Conservation (phyloP, 2,888 invertebrate genomes). For the Allacma fusca region DNA sequence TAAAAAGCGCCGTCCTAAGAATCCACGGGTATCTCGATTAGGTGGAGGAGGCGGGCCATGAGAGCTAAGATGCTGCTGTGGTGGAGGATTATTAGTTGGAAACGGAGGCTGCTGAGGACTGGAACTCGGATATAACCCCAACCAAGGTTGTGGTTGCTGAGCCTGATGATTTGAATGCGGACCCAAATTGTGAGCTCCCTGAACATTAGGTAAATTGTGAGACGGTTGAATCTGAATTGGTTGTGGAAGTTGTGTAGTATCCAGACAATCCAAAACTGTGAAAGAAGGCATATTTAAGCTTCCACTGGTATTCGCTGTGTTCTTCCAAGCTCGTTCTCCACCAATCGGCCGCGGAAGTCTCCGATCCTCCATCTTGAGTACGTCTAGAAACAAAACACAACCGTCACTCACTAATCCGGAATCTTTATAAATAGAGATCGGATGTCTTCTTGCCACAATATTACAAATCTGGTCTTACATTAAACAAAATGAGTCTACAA, state of each 20-base stretch:
- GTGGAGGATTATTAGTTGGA: conserved; percentile 40
- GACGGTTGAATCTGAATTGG: conserved; percentile 39
- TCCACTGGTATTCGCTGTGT: conserved; percentile 33
- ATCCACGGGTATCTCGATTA: conserved; percentile 47
- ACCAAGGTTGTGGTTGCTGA: conserved; percentile 46
- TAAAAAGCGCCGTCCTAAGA: conserved; percentile 56
- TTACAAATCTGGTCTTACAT: too few relatives aligned
- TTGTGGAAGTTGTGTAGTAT: conserved; percentile 44
- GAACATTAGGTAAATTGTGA: conserved; percentile 24
- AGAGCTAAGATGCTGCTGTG: conserved; percentile 28
- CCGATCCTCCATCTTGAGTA: conserved; percentile 55
- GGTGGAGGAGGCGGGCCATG: conserved; percentile 48
- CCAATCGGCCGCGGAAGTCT: conserved; percentile 59
- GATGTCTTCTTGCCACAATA: too few relatives aligned
- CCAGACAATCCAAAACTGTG: conserved; percentile 42
- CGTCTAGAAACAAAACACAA: conserved; percentile 37
- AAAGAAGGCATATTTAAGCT: conserved; percentile 43
- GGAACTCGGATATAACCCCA: conserved; percentile 46
- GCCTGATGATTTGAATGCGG: conserved; percentile 41
- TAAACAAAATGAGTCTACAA: not conserved
- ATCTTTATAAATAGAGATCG: too few relatives aligned
- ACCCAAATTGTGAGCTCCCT: conserved; percentile 40
- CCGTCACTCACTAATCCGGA: too few relatives aligned
- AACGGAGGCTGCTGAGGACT: conserved; percentile 46
- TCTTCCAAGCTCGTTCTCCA: conserved; percentile 55